phyloP scores from a whole-genome alignment of 53 echinoderm and acorn worm species.

The Holothuria scabra region DNA sequence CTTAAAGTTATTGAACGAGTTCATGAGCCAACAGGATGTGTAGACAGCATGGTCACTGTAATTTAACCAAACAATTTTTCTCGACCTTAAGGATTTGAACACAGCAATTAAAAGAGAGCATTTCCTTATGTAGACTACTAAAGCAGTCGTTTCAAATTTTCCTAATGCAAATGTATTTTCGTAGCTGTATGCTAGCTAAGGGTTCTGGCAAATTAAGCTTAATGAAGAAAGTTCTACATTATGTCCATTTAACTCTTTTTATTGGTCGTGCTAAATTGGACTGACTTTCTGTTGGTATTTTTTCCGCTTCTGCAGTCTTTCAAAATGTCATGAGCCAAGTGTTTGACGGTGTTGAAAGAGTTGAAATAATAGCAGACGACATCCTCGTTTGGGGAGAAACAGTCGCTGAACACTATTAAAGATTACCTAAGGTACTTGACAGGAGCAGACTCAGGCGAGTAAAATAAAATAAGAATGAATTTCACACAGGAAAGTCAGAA shows the following conservation, averaged over 20 bases:
- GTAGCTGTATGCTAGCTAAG: neutral
- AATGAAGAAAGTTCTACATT: neutral
- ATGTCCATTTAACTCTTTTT: slow-evolving; percentile 51
- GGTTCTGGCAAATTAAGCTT: too few species aligned
- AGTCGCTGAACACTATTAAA: neutral
- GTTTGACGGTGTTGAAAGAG: slow-evolving; percentile 24
- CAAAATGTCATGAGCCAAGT: slow-evolving; percentile 15
- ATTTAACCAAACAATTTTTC: slow-evolving; percentile 41
- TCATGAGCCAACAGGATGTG: too few species aligned
- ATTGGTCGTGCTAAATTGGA: slow-evolving; percentile 43
- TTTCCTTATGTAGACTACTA: too few species aligned
- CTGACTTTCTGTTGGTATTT: slow-evolving; percentile 54
- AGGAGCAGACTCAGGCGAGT: neutral
- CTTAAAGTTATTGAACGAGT: slow-evolving; percentile 47
- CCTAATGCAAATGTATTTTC: slow-evolving; percentile 26
- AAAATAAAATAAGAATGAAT: slow-evolving; percentile 24
- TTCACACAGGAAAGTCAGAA: neutral
- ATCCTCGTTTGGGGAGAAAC: too few species aligned
- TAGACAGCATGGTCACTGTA: too few species aligned
- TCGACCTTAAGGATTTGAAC: slow-evolving; percentile 47
- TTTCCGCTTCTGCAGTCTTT: slow-evolving; percentile 17
- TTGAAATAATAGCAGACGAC: slow-evolving; percentile 40
- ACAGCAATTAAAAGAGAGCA: slow-evolving; percentile 48
- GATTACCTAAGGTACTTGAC: slow-evolving; percentile 4
- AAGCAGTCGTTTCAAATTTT: neutral